phyloP scores from a whole-genome alignment of 2,888 invertebrate genomes.

The Dryococelus australis region DNA sequence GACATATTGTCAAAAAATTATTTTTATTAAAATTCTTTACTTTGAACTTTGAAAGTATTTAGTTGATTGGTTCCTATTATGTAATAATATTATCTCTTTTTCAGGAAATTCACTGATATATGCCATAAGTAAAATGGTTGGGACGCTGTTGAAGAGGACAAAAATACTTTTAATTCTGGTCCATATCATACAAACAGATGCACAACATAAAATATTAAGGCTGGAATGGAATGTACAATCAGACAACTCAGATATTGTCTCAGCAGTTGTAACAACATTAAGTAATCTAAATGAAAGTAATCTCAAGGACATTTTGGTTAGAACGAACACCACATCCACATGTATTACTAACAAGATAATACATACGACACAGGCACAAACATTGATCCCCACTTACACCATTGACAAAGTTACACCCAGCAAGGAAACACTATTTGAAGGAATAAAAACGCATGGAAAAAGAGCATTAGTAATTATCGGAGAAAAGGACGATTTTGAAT shows the following conservation, averaged over 20 bases:
- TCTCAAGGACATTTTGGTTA: neutral
- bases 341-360: neutral
- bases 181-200: neutral
- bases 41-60: no score
- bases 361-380: neutral
- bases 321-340: neutral
- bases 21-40: no score
- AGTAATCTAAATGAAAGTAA: neutral
- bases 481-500: neutral
- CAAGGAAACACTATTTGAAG: neutral
- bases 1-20: no score
- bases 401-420: neutral
- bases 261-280: neutral
- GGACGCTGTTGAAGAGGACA: no score
- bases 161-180: neutral
- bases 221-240: neutral
- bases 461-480: neutral
- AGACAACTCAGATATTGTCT: neutral
- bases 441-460: neutral
- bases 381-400: neutral
- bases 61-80: no score
- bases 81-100: no score
- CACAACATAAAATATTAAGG: neutral
- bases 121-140: no score
- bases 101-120: no score